Evolutionary conservation across 2,888 invertebrate genomes (phyloP), one percentile per base, ranked within the genome.

Genomic region (Drosophila fulvimacula): DNA sequence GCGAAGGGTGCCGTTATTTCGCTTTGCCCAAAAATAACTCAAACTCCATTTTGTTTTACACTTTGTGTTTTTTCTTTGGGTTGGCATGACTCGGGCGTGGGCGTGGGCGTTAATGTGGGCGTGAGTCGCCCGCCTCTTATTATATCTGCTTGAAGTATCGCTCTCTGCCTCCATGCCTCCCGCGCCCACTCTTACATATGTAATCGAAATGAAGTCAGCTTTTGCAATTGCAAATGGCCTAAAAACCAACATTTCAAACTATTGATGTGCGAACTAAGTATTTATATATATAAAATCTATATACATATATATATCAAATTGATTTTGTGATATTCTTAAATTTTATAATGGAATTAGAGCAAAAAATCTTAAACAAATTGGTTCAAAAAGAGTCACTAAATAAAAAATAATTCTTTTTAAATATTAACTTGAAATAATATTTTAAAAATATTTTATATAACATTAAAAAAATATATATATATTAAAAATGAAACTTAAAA

Each of bases 1-100:
- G 34, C 58, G 65, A 76, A 82, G 91, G 91, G 91, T 84, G 90
- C 83, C 84, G 82, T 90, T 88, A 90, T 90, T 89, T 82, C 74
- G 82, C 17, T 24, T 90, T 91, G 82, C 74, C 74, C 79, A 71
- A 72, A 76, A 73, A 69, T 69, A 83, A 78, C 90, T 69, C 88
- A 90, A 80, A 89, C 89, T 89, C 81, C 84, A 89, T 88, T 86
- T 89, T 87, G 75, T 42, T 39, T 5, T 10, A 9, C 39, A 15
- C 19, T 42, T 38, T 39, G 30, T 32, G 49, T 27, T 41, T 10
- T 51, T 36, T 32, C n/a, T 51, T 53, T 52, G 15, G 46, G 11
- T 21, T 53, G 24, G 7, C n/a, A n/a, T 36, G 13, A 24, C n/a
- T 11, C 48, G 7, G 9, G 53, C n/a, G n/a, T n/a, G 24, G 60